Evolutionary conservation across 2,113 vertebrate genomes (phyloP).

Genomic region (Nyctereutes procyonoides): DNA sequence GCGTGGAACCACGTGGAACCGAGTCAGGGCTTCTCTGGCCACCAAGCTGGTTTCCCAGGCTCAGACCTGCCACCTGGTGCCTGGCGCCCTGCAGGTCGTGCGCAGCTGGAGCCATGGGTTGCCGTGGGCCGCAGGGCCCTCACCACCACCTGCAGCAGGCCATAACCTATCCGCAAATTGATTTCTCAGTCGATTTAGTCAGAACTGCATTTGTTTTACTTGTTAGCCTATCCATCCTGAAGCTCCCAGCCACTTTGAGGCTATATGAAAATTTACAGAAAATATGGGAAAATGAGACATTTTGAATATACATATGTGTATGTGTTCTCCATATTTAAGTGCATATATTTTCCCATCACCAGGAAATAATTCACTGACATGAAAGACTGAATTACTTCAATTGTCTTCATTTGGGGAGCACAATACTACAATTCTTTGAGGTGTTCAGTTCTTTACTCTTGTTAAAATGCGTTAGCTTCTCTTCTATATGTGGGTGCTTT

Average conservation of each 20-base stretch:
- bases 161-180: not conserved
- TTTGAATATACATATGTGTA: not conserved
- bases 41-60: no score
- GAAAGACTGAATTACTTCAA: not conserved
- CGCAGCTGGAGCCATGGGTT: no score
- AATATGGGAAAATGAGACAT: not conserved
- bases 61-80: no score
- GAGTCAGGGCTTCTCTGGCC: no score
- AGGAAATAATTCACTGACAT: slow-evolving; percentile 12
- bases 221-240: not conserved
- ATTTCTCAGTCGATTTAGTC: slow-evolving; percentile 12
- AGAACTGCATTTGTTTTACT: not conserved
- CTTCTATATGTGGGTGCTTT: not conserved
- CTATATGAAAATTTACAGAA: not conserved
- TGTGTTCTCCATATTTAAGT: not conserved
- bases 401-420: not conserved
- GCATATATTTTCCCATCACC: not conserved
- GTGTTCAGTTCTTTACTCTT: not conserved
- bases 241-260: not conserved
- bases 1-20: no score
- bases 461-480: not conserved
- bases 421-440: not conserved
- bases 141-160: no score
- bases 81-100: no score
- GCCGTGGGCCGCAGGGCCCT: no score